A percentile compares a stretch with the other conserved stretches of the same genome.
Conservation (phyloP, 2,113 vertebrate genomes). For the Lanius ludovicianus region DNA sequence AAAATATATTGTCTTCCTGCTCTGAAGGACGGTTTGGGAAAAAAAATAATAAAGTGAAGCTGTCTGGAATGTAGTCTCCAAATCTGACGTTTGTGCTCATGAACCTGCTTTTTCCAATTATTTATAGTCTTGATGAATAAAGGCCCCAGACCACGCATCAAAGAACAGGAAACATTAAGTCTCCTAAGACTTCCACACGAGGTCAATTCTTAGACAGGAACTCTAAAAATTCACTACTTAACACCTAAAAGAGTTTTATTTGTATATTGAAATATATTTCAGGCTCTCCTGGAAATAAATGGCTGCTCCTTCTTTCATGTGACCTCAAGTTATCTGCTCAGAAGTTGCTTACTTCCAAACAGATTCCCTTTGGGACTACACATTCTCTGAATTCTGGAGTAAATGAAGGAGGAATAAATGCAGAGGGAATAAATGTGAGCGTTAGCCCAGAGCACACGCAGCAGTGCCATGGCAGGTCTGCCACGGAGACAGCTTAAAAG, state of each 20-base stretch:
- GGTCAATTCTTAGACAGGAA: not conserved
- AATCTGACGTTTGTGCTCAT: not conserved
- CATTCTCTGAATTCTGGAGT: not conserved
- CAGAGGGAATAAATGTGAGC: not conserved
- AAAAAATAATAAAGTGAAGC: not conserved
- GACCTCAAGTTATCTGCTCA: not conserved
- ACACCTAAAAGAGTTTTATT: not conserved
- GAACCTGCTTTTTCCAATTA: conserved; percentile 71
- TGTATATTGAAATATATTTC: not conserved
- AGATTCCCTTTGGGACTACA: not conserved
- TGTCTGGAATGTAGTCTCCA: conserved; percentile 26
- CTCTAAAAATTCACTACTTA: not conserved
- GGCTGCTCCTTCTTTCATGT: not conserved
- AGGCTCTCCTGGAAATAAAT: not conserved
- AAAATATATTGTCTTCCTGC: not conserved
- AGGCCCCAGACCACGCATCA: not conserved
- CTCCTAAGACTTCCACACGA: not conserved
- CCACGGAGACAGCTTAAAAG: not conserved
- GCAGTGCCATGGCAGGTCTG: not conserved
- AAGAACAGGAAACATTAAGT: not conserved
- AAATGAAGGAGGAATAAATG: not conserved
- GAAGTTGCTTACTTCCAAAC: not conserved
- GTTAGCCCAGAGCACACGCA: not conserved
- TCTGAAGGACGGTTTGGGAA: not conserved
- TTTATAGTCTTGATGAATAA: not conserved